These are phyloP conservation scores for Brachyopa scutellaris DNA, from an alignment of 2,888 invertebrate genomes.

Conservation along the genomic window DNA sequence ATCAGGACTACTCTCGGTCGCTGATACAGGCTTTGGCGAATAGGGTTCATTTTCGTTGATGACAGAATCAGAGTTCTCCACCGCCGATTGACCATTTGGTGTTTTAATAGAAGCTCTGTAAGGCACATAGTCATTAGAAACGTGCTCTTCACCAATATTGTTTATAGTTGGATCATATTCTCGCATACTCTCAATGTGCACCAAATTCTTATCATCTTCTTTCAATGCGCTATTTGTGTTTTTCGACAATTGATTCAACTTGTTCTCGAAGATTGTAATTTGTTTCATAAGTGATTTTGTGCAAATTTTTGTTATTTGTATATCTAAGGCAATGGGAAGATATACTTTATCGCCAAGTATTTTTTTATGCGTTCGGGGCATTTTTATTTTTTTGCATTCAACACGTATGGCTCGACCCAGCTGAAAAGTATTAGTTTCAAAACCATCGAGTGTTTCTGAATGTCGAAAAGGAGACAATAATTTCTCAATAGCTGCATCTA, in stretches of 20 bases:
- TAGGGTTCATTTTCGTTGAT: constrained; percentile 60
- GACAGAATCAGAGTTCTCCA: constrained; percentile 15
- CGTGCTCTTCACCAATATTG: constrained; percentile 2
- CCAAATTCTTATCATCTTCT: neutral
- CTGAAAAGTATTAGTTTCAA: constrained; percentile 37
- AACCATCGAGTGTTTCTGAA: constrained; percentile 49
- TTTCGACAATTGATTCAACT: neutral
- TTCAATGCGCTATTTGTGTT: neutral
- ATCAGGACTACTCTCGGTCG: constrained; percentile 27
- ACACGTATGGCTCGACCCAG: constrained; percentile 54
- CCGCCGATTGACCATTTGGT: neutral
- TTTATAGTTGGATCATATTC: constrained; percentile 58
- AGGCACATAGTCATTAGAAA: constrained; percentile 46
- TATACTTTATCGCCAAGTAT: constrained; percentile 51
- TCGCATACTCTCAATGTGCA: constrained; percentile 23
- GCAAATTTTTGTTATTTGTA: constrained; percentile 38
- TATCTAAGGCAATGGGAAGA: constrained; percentile 42
- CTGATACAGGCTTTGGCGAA: constrained; percentile 54
- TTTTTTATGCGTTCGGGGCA: constrained; percentile 25
- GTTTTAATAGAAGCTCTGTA: constrained; percentile 58
- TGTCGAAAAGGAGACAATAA: constrained; percentile 23
- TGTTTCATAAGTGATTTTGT: constrained; percentile 40
- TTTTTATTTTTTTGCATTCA: constrained; percentile 44
- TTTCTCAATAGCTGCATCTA: constrained; percentile 51
- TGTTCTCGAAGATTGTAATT: constrained; percentile 27